Evolutionary conservation across 2,888 invertebrate genomes (phyloP).

Genomic region (Pseudoips prasinana): DNA sequence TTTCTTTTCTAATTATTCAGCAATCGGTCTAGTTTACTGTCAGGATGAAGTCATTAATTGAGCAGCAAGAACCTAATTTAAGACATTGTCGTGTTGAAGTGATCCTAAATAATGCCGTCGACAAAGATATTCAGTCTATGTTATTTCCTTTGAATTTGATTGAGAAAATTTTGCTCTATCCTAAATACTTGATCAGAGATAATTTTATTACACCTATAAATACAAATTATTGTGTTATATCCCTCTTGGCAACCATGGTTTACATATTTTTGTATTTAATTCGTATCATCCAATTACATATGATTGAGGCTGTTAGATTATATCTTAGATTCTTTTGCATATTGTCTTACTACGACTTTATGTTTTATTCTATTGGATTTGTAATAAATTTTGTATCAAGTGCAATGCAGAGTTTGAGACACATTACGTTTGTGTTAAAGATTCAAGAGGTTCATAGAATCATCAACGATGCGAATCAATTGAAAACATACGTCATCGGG

Average conservation of each 20-base stretch:
- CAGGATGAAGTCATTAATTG: neutral
- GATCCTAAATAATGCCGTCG: neutral
- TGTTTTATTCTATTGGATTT: neutral
- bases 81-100: neutral
- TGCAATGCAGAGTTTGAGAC: neutral
- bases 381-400: neutral
- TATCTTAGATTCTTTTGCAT: neutral
- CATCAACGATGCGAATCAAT: neutral
- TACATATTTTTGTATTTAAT: neutral
- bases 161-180: neutral
- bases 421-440: neutral
- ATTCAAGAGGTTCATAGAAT: conserved; percentile 2
- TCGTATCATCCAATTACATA: neutral
- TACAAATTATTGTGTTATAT: neutral
- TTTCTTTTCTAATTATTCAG: too few species aligned
- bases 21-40: too few species aligned
- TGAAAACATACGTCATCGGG: neutral
- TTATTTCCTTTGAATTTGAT: neutral
- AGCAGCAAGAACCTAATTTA: neutral
- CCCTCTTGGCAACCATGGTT: neutral
- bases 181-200: neutral
- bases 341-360: neutral
- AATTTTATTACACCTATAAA: neutral
- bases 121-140: neutral
- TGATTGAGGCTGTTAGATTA: neutral